Evolutionary conservation across 2,113 vertebrate species (phyloP).

Genomic region (Piprites chloris): DNA sequence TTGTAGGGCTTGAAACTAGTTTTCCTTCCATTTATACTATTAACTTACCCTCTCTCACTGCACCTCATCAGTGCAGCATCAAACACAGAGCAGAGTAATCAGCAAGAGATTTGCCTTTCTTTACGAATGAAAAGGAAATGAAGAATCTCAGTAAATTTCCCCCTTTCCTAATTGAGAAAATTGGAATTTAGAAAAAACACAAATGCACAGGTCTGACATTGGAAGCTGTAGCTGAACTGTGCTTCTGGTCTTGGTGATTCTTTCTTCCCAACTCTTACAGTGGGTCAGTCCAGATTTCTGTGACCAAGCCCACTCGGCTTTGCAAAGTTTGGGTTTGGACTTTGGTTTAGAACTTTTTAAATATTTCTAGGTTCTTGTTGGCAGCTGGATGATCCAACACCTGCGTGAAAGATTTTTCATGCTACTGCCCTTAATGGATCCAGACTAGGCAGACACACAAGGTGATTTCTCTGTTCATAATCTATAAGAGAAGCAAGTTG

Average conservation of each 20-base stretch:
- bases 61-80: background rate
- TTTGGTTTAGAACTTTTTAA: background rate
- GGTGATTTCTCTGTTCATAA: background rate
- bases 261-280: background rate
- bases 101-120: background rate
- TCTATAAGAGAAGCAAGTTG: background rate
- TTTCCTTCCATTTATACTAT: background rate
- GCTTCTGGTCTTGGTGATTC: background rate
- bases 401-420: background rate
- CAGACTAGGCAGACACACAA: background rate
- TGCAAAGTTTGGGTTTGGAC: background rate
- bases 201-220: background rate
- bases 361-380: background rate
- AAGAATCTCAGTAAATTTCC: background rate
- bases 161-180: background rate
- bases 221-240: background rate
- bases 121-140: background rate
- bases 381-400: background rate
- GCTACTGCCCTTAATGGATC: background rate
- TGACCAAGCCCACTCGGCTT: background rate
- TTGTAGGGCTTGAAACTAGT: background rate
- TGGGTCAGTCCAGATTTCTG: background rate
- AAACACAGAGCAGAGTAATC: background rate
- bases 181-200: background rate
- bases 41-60: background rate